Conservation (phyloP, 2,888 invertebrate genomes). For the Stegana nigrithorax region DNA sequence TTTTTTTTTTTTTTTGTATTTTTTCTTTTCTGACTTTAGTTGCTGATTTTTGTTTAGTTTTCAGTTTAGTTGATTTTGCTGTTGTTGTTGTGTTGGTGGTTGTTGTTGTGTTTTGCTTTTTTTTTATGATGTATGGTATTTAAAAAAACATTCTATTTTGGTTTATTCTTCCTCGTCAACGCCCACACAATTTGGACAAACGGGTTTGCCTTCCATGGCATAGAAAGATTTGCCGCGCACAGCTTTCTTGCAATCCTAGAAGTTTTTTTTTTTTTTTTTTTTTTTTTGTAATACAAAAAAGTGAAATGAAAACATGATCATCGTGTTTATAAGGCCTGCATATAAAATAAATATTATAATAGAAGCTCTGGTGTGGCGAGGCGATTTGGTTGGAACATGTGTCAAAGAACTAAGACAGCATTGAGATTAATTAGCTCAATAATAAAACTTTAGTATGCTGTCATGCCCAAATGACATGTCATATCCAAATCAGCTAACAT, state of each 20-base stretch:
- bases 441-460: too few species aligned
- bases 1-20: slow-evolving; percentile 10
- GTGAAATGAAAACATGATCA: slow-evolving; percentile 29
- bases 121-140: slow-evolving; percentile 12
- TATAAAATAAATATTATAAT: too few species aligned
- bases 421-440: too few species aligned
- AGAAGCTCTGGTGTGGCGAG: too few species aligned
- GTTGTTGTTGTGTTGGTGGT: slow-evolving; percentile 2
- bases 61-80: slow-evolving; percentile 13
- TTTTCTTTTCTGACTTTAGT: too few species aligned
- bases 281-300: slow-evolving; percentile 13
- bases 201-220: slow-evolving; percentile 96
- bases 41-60: slow-evolving; percentile 14
- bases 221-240: slow-evolving; percentile 97
- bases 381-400: too few species aligned
- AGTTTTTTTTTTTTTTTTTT: too few species aligned
- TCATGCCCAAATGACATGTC: too few species aligned
- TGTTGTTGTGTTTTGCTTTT: slow-evolving; percentile 14
- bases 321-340: too few species aligned
- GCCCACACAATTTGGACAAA: slow-evolving; percentile 93
- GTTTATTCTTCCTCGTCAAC: slow-evolving; percentile 83
- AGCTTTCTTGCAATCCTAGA: slow-evolving; percentile 92
- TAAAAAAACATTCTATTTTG: slow-evolving; percentile 37
- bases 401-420: too few species aligned
- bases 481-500: too few species aligned